These are phyloP conservation scores for Stenodema calcarata DNA, from an alignment of 2,888 invertebrate genomes.

Conservation along the genomic window DNA sequence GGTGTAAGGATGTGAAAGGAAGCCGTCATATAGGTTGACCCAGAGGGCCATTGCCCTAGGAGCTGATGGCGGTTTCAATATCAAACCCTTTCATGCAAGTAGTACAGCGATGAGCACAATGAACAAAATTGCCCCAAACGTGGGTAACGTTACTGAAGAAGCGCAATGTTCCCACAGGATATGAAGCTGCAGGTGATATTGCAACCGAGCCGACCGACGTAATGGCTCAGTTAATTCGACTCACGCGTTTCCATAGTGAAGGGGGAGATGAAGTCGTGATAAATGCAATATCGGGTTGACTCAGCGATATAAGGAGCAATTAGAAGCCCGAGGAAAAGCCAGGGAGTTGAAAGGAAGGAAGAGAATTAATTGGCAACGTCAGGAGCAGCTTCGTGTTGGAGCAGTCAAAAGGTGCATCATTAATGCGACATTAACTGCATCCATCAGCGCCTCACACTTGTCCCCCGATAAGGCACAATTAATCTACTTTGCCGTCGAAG, in stretches of 20 bases:
- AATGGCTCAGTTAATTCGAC: constrained; percentile 14
- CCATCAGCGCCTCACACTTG: constrained; percentile 30
- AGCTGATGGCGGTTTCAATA: no score
- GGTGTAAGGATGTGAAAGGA: no score
- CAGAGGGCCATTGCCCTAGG: no score
- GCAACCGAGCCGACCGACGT: neutral
- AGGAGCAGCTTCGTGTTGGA: constrained; percentile 24
- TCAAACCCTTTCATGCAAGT: no score
- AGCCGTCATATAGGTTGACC: no score
- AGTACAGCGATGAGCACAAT: no score
- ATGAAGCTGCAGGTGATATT: neutral
- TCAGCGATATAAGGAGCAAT: constrained; percentile 34
- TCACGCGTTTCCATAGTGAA: neutral
- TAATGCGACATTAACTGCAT: constrained; percentile 46
- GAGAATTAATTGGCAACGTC: constrained; percentile 43
- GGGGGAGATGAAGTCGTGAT: constrained; percentile 20
- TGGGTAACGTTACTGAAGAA: neutral
- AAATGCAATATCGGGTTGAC: constrained; percentile 29
- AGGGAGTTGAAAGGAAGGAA: constrained; percentile 3
- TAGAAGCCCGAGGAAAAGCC: neutral
- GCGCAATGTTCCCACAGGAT: neutral
- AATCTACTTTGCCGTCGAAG: constrained; percentile 17
- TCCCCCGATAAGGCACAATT: constrained; percentile 30
- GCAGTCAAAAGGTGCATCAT: constrained; percentile 47
- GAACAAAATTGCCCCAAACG: no score